These are phyloP conservation scores for Coelogynopora nodosa DNA, from an alignment of 2,888 invertebrate species.

Conservation along the genomic window DNA sequence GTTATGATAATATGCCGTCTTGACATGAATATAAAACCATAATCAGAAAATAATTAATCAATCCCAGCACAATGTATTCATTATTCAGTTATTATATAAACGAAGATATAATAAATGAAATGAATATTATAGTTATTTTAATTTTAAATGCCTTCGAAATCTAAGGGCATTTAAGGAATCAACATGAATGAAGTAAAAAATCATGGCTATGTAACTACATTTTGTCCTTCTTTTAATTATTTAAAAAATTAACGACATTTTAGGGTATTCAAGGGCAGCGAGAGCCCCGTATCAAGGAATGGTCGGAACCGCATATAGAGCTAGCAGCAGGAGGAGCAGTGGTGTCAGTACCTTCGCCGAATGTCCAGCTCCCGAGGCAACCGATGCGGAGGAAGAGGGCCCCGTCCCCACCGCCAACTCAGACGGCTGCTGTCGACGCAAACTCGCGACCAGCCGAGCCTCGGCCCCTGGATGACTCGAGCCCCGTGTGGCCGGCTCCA, in stretches of 20 bases:
- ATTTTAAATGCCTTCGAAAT: too few species aligned
- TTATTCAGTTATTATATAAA: too few species aligned
- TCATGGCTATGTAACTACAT: too few species aligned
- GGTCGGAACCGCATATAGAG: too few species aligned
- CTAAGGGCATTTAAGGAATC: too few species aligned
- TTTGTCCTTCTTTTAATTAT: too few species aligned
- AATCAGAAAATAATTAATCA: not conserved
- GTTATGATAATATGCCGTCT: not conserved
- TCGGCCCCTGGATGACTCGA: not conserved
- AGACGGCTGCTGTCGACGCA: not conserved
- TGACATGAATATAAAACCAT: not conserved
- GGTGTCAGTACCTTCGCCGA: not conserved
- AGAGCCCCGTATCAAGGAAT: too few species aligned
- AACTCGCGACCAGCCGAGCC: not conserved
- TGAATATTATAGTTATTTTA: too few species aligned
- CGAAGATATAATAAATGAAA: too few species aligned
- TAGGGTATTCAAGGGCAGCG: not conserved
- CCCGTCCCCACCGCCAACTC: not conserved
- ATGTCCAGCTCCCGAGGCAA: not conserved
- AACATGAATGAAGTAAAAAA: too few species aligned
- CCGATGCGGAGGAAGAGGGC: not conserved
- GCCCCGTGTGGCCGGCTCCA: not conserved
- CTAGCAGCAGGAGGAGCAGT: too few species aligned
- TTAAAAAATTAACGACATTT: not conserved
- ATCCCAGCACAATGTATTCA: too few species aligned